These are phyloP conservation scores for Meleagris gallopavo DNA, from an alignment of 2,113 vertebrate genomes.

Conservation along the genomic window DNA sequence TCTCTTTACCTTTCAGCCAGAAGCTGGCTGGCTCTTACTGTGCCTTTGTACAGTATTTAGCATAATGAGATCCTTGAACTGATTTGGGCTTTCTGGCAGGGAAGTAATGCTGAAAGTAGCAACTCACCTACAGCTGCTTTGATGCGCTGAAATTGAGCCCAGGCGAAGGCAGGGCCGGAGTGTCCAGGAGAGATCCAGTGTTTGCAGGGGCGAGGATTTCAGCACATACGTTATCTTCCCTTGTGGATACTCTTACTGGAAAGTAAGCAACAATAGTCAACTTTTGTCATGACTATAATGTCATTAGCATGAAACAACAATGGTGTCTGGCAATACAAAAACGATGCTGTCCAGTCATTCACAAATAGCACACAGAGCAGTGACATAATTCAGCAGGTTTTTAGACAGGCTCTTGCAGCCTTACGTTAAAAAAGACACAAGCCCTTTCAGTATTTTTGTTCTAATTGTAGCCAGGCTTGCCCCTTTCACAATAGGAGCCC, in stretches of 20 bases:
- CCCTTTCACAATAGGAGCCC: not conserved
- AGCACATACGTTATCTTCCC: not conserved
- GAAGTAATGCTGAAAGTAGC: not conserved
- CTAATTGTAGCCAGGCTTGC: not conserved
- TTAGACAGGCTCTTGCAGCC: not conserved
- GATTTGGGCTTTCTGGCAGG: not conserved
- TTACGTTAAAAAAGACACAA: not conserved
- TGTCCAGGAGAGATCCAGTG: not conserved
- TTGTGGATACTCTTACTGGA: not conserved
- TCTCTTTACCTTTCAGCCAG: not conserved
- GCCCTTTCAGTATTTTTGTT: slow-evolving; percentile 13
- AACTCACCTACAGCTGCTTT: not conserved
- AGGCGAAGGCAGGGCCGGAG: not conserved
- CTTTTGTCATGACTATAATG: not conserved
- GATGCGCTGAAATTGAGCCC: not conserved
- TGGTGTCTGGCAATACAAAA: slow-evolving; percentile 17
- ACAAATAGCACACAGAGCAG: not conserved
- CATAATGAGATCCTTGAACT: not conserved
- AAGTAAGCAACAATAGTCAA: not conserved
- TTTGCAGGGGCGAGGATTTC: not conserved
- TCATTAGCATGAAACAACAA: not conserved
- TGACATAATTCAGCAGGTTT: slow-evolving; percentile 22
- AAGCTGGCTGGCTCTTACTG: not conserved
- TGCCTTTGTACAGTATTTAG: not conserved
- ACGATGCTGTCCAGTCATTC: not conserved